These are phyloP conservation scores for Antheraea pernyi DNA, from an alignment of 1,140 invertebrate genomes.

Conservation along the genomic window DNA sequence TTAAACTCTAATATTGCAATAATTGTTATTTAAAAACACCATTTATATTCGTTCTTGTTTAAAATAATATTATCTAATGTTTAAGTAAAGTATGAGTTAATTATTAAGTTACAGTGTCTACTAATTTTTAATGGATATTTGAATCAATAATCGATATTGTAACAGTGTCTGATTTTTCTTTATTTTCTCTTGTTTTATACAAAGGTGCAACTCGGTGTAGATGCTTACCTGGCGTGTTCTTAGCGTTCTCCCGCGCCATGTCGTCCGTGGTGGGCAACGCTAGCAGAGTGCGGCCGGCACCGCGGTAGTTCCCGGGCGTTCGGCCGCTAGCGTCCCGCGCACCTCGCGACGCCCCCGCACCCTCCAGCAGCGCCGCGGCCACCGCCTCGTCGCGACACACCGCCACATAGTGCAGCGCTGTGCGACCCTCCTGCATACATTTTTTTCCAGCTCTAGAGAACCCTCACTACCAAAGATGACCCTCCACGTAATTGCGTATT, in stretches of 20 bases:
- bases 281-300: slow-evolving; percentile 79
- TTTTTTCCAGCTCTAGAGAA: not conserved
- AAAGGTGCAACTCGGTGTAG: not conserved
- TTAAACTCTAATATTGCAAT: too few species aligned
- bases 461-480: too few species aligned
- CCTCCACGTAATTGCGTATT: not conserved
- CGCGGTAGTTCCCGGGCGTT: slow-evolving; percentile 86
- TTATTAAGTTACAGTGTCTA: too few species aligned
- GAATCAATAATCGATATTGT: too few species aligned
- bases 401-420: slow-evolving; percentile 90
- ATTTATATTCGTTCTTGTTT: not conserved
- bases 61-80: not conserved
- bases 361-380: slow-evolving; percentile 83
- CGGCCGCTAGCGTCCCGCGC: slow-evolving; percentile 84
- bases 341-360: slow-evolving; percentile 84
- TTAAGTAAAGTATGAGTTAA: too few species aligned
- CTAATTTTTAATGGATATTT: too few species aligned
- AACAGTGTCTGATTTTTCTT: too few species aligned
- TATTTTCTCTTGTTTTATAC: too few species aligned
- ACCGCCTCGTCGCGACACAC: slow-evolving; percentile 82
- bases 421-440: slow-evolving; percentile 81
- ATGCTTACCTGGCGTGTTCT: slow-evolving; percentile 49
- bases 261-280: slow-evolving; percentile 74
- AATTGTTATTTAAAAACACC: not conserved
- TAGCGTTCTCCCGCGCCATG: slow-evolving; percentile 46